Conservation (phyloP, 1,140 invertebrate species). For the Bombus vancouverensis region DNA sequence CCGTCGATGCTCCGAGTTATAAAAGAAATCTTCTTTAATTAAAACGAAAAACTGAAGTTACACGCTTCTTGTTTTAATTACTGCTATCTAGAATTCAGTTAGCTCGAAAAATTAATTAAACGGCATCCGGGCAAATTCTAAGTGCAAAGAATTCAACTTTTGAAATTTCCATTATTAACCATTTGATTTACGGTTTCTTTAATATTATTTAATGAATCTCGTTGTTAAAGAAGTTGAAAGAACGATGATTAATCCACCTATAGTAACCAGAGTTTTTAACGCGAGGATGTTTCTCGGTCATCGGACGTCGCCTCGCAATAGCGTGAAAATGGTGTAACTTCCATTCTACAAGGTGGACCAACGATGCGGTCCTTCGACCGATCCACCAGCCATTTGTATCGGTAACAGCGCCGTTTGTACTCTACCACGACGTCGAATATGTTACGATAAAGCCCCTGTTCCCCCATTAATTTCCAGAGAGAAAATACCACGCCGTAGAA, state of each 20-base stretch:
- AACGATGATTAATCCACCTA: background rate
- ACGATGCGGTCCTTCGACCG: background rate
- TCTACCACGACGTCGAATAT: slow-evolving; percentile 55
- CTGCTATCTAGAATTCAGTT: background rate
- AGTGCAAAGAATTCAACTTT: background rate
- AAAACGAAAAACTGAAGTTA: too few relatives aligned
- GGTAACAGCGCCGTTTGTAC: slow-evolving; percentile 62
- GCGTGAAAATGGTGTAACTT: slow-evolving; percentile 36
- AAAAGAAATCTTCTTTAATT: too few relatives aligned
- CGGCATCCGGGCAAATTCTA: background rate
- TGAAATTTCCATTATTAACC: background rate
- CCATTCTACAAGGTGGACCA: slow-evolving; percentile 23
- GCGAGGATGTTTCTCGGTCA: background rate
- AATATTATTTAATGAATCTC: background rate
- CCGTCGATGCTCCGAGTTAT: too few relatives aligned
- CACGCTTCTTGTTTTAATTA: background rate
- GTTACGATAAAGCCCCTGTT: slow-evolving; percentile 56
- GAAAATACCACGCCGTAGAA: slow-evolving; percentile 22
- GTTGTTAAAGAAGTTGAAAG: background rate
- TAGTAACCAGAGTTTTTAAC: background rate
- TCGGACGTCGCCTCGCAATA: background rate
- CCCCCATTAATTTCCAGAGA: slow-evolving; percentile 55
- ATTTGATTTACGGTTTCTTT: too few relatives aligned
- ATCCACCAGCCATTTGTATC: slow-evolving; percentile 54
- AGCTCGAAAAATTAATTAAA: background rate